These are phyloP conservation scores for Agrotis clavis DNA, from an alignment of 2,888 invertebrate species.

Conservation along the genomic window DNA sequence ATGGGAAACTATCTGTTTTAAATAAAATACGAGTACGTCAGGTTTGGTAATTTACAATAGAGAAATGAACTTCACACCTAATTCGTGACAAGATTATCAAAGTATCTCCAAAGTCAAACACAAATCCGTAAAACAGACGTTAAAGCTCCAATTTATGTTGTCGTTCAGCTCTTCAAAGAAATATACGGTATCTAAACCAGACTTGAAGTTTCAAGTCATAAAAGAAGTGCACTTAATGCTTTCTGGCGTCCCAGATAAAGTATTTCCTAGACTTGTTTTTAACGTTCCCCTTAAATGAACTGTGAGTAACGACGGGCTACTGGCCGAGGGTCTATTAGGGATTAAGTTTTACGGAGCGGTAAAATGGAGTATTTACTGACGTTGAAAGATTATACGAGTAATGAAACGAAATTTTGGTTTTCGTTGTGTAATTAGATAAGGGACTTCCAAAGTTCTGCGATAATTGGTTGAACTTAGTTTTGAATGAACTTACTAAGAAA, in stretches of 20 bases:
- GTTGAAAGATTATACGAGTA: conserved; percentile 23
- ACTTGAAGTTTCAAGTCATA: conserved; percentile 50
- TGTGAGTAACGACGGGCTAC: conserved; percentile 49
- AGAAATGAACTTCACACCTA: background rate
- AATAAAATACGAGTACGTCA: background rate
- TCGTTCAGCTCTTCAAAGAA: conserved; percentile 6
- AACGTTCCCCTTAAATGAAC: conserved; percentile 57
- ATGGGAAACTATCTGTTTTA: background rate
- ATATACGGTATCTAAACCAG: conserved; percentile 30
- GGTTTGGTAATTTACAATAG: background rate
- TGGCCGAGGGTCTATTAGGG: conserved; percentile 26
- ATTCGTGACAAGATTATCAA: background rate
- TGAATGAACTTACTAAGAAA: background rate
- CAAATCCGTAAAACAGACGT: background rate
- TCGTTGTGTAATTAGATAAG: conserved; percentile 5
- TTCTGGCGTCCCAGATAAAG: conserved; percentile 55
- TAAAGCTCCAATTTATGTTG: conserved; percentile 19
- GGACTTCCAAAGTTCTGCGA: background rate
- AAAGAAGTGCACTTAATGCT: conserved; percentile 60
- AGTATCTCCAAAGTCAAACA: background rate
- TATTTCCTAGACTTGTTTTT: conserved; percentile 59
- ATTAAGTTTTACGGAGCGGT: conserved; percentile 44
- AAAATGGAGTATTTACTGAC: conserved; percentile 25
- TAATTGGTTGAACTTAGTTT: background rate
- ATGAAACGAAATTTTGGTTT: conserved; percentile 11